A percentile compares a stretch with the other conserved stretches of the same genome.
These are phyloP conservation scores for Nysson spinosus DNA, from an alignment of 2,888 invertebrate species.

Conservation along the genomic window DNA sequence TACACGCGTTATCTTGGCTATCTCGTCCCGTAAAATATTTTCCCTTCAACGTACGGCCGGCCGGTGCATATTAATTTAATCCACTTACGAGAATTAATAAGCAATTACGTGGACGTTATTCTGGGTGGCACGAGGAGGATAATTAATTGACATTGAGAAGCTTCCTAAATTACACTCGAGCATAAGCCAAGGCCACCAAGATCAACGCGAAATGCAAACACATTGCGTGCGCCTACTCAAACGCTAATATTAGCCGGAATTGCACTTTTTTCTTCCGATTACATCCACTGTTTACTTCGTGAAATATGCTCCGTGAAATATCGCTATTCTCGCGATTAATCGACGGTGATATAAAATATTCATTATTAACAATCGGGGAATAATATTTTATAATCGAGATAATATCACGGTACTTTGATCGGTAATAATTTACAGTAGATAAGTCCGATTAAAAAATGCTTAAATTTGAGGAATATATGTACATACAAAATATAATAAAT, in stretches of 20 bases:
- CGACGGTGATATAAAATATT: too few species aligned
- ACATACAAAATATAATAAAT: too few species aligned
- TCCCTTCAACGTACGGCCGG: conserved; percentile 15
- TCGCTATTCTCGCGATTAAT: too few species aligned
- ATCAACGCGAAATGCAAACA: conserved; percentile 27
- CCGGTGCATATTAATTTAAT: conserved; percentile 59
- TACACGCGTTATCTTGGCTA: conserved; percentile 38
- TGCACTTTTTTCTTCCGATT: conserved; percentile 23
- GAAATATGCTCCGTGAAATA: conserved; percentile 33
- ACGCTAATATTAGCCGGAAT: background rate
- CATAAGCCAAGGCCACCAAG: conserved; percentile 37
- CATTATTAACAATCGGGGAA: too few species aligned
- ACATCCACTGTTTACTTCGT: conserved; percentile 39
- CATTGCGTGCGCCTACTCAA: background rate
- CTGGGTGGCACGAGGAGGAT: conserved; percentile 47
- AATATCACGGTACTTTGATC: too few species aligned
- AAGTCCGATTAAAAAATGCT: too few species aligned
- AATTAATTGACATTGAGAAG: conserved; percentile 54
- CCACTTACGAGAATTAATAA: conserved; percentile 57
- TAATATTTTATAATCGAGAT: too few species aligned
- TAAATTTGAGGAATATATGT: too few species aligned
- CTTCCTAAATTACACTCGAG: conserved; percentile 52
- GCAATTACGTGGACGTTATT: conserved; percentile 55
- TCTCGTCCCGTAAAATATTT: conserved; percentile 33
- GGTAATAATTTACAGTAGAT: too few species aligned